Evolutionary conservation across 1,140 invertebrate genomes (phyloP), one percentile per base, ranked within the genome.

Genomic region (Anadara kagoshimensis): DNA sequence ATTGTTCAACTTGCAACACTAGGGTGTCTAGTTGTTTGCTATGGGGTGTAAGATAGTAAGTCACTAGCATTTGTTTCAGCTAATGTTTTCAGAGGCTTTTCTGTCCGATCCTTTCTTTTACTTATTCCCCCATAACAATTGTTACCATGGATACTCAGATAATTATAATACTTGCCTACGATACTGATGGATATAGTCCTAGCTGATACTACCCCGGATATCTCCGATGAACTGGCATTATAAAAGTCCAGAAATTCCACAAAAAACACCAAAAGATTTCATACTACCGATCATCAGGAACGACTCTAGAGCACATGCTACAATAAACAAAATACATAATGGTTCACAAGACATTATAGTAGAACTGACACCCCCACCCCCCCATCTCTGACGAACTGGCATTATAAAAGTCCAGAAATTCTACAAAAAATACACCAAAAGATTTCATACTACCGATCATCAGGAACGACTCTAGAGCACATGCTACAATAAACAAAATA

Each of bases 351-450:
- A n/a, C n/a, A n/a, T n/a, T n/a, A n/a, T n/a, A n/a, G n/a, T n/a
- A n/a, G n/a, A n/a, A n/a, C n/a, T n/a, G n/a, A n/a, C n/a, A n/a
- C n/a, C n/a, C n/a, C n/a, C n/a, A n/a, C 4, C 20, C 4, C 53
- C 7, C 20, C 7, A 67, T 56, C 1, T 26, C 43, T 29, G 64
- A 67, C 7, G 64, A 67, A 56, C 49, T 67, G 14, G 64, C 64
- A 24, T 67, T 43, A 56, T 67, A 67, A 22, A 54, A 54, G 18
- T 56, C n/a, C 26, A 67, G 22, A 44, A 22, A 67, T 18, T 51
- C 64, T 3, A 67, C 64, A 49, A 67, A 67, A 14, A 67, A 67
- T 10, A 63, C 22, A 18, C 64, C 64, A 43, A 67, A 67, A 20
- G 26, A 43, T 29, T 67, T 67, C 51, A 67, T 11, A 51, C 41